Evolutionary conservation across 2,113 vertebrate genomes (phyloP).

Genomic region (Oreochromis aureus): DNA sequence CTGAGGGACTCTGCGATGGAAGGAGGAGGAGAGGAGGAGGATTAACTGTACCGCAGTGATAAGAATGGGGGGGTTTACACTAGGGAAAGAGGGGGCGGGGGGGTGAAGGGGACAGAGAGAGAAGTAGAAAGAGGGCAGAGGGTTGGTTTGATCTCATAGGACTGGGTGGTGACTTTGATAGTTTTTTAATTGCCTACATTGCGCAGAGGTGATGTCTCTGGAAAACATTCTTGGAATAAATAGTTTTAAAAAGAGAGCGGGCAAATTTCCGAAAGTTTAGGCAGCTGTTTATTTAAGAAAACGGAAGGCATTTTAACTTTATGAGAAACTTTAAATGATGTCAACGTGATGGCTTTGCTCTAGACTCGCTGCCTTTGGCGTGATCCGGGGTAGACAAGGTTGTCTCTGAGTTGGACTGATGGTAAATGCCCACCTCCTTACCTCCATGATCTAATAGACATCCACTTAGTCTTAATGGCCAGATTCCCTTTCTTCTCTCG

Average conservation of each 20-base stretch:
- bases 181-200: conserved; percentile 62
- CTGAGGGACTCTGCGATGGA: conserved; percentile 63
- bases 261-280: neutral
- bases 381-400: conserved; percentile 29
- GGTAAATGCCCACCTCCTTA: conserved; percentile 73
- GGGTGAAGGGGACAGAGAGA: conserved; percentile 29
- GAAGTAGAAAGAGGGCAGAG: conserved; percentile 33
- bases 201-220: conserved; percentile 27
- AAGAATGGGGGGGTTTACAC: conserved; percentile 79
- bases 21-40: conserved; percentile 67
- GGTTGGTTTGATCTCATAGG: conserved; percentile 64
- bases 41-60: conserved; percentile 87
- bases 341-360: neutral
- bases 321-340: conserved; percentile 18
- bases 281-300: neutral
- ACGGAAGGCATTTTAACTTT: neutral
- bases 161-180: conserved; percentile 66
- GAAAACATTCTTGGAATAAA: neutral
- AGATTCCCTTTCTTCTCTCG: conserved; percentile 67
- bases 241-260: neutral
- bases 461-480: conserved; percentile 73
- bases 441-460: conserved; percentile 74
- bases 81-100: conserved; percentile 3
- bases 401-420: conserved; percentile 57
- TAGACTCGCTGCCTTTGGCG: neutral